Percentiles rank a stretch among this genome's conserved stretches.
These are phyloP conservation scores for Psittacula cyanocephala DNA, from an alignment of 2,113 vertebrate species.

Conservation along the genomic window DNA sequence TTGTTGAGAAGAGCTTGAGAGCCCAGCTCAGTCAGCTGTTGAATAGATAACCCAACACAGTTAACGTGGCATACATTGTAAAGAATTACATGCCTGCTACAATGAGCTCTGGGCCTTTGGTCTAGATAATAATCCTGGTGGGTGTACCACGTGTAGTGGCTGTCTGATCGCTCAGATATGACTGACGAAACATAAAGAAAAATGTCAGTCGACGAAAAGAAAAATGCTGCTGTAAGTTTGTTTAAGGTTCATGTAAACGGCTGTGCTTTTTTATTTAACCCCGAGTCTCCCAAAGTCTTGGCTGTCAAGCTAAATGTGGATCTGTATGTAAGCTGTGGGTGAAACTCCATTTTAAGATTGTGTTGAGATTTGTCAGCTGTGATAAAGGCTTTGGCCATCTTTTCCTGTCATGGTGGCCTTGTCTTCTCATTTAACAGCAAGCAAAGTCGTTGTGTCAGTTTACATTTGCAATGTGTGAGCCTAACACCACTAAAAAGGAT, in stretches of 20 bases:
- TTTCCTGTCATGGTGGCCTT: background rate
- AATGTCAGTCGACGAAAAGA: constrained; percentile 87
- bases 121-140: constrained; percentile 95
- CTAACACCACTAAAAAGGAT: background rate
- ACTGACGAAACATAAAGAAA: constrained; percentile 84
- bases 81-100: constrained; percentile 90
- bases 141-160: constrained; percentile 82
- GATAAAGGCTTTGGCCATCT: background rate
- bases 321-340: background rate
- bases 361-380: background rate
- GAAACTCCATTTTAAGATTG: background rate
- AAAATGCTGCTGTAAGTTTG: constrained; percentile 85
- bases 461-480: background rate
- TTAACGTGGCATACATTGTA: constrained; percentile 89
- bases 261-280: constrained; percentile 70
- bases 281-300: constrained; percentile 30
- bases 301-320: background rate
- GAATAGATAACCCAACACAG: constrained; percentile 93
- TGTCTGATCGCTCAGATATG: constrained; percentile 93
- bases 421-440: background rate
- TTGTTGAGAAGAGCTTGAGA: constrained; percentile 84
- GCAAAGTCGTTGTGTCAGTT: background rate
- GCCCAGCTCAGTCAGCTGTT: constrained; percentile 89
- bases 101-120: constrained; percentile 86
- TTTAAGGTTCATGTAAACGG: constrained; percentile 85